Conservation (phyloP, 2,113 vertebrate genomes). For the Neopipo cinnamomea region DNA sequence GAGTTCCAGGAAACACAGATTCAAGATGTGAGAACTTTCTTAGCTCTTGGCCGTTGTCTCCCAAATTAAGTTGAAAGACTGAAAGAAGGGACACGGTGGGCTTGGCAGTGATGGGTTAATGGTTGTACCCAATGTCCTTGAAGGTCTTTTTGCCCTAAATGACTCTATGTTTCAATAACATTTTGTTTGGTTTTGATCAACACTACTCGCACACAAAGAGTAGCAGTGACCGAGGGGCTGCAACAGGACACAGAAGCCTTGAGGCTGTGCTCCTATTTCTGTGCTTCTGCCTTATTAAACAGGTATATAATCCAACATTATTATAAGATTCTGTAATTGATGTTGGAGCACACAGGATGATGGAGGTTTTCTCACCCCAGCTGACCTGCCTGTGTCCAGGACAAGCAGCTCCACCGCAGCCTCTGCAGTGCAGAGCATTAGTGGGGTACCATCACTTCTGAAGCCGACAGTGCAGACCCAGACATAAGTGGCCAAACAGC, state of each 20-base stretch:
- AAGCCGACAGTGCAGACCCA: not conserved
- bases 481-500: not conserved
- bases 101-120: not conserved
- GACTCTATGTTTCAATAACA: not conserved
- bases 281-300: not conserved
- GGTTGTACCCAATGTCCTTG: not conserved
- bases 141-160: not conserved
- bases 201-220: not conserved
- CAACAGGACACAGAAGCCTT: not conserved
- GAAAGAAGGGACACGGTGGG: not conserved
- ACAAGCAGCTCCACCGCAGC: not conserved
- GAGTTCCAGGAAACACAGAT: not conserved
- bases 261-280: not conserved
- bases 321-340: not conserved
- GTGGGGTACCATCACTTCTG: not conserved
- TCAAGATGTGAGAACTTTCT: not conserved
- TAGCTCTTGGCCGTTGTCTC: not conserved
- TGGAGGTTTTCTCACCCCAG: not conserved
- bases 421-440: not conserved
- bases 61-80: not conserved
- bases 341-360: not conserved
- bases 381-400: too few relatives aligned
- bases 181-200: not conserved
- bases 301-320: not conserved
- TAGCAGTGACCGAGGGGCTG: not conserved